phyloP scores from a whole-genome alignment of 2,888 invertebrate genomes.

The Antitype chi region DNA sequence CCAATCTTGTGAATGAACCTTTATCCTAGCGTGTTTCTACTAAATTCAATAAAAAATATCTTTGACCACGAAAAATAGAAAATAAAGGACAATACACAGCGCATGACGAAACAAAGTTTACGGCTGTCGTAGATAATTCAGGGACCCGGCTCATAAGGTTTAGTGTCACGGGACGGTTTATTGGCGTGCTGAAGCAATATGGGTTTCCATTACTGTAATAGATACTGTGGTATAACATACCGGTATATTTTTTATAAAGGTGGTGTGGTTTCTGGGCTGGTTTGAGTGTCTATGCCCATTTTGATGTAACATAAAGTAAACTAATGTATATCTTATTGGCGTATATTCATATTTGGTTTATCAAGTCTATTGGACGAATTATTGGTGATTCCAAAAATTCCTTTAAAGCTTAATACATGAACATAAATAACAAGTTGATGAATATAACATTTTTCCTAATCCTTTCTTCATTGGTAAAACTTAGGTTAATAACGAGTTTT shows the following conservation, averaged over 20 bases:
- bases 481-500: slow-evolving; percentile 2
- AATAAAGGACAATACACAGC: slow-evolving; percentile 64
- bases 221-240: slow-evolving; percentile 55
- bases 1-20: slow-evolving; percentile 42
- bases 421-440: neutral
- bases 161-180: slow-evolving; percentile 68
- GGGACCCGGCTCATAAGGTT: slow-evolving; percentile 67
- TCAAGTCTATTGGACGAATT: neutral
- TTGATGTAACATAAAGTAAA: neutral
- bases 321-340: neutral
- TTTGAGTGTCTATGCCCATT: neutral
- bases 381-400: neutral
- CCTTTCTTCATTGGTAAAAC: neutral
- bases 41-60: slow-evolving; percentile 66
- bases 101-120: slow-evolving; percentile 71
- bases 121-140: slow-evolving; percentile 72
- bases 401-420: neutral
- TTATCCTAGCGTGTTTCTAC: slow-evolving; percentile 41
- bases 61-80: slow-evolving; percentile 58
- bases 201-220: slow-evolving; percentile 69
- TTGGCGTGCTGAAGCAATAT: slow-evolving; percentile 69
- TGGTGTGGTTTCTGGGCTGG: slow-evolving; percentile 10
- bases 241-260: slow-evolving; percentile 49
- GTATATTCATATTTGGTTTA: neutral
- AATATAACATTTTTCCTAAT: neutral